Evolutionary conservation across 2,797 vertebrate genomes (phyloP).

Genomic region (Poeciliopsis infans): DNA sequence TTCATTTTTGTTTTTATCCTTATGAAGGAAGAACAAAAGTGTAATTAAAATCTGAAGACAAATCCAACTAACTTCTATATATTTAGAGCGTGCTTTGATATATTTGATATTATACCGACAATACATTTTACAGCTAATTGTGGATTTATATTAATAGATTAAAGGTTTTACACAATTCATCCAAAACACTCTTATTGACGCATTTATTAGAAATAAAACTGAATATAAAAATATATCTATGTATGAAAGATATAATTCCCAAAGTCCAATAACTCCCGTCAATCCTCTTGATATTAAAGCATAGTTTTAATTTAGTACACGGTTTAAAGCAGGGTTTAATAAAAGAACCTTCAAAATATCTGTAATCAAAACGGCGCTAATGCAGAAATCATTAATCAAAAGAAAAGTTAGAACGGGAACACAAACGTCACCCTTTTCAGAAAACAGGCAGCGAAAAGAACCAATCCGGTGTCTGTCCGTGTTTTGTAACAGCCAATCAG

Average conservation of each 20-base stretch:
- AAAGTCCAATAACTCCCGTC: no score
- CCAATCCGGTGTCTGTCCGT: constrained; percentile 55
- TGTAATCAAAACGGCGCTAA: not conserved
- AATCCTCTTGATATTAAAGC: not conserved
- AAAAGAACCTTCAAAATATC: not conserved
- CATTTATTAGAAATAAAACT: no score
- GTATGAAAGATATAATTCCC: no score
- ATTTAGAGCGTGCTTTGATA: not conserved
- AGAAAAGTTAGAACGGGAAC: not conserved
- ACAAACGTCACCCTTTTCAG: not conserved
- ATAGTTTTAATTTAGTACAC: not conserved
- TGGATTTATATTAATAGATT: not conserved
- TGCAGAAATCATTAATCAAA: not conserved
- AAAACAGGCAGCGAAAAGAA: constrained; percentile 20
- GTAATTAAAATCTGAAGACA: not conserved
- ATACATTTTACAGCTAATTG: not conserved
- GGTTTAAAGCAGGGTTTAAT: not conserved
- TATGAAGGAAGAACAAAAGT: not conserved
- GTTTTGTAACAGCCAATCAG: constrained; percentile 61
- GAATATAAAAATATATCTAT: no score
- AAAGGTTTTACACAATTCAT: not conserved
- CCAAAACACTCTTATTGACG: not conserved
- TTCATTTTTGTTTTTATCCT: not conserved
- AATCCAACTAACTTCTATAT: not conserved
- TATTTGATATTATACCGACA: not conserved